Base-by-base conservation (phyloP, 2,888 invertebrate species). In the Dynastes hyllus region DNA sequence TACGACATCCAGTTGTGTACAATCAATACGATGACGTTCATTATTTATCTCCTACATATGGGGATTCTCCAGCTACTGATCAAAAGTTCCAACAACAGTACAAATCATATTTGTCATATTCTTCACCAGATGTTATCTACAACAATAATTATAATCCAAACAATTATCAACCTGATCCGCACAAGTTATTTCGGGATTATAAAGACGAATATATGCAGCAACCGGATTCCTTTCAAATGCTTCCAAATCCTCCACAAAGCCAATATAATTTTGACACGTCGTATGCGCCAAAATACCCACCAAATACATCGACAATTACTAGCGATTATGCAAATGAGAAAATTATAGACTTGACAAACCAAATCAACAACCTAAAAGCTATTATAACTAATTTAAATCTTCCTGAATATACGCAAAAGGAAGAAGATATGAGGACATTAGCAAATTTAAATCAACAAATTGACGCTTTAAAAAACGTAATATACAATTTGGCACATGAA, bases 311-410 rank as follows among this genome's bases (percentile, higher is more conserved):
- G 50, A 51, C 76, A 76, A 27, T 76, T 79, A 58, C 22, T 27
- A 9, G 6, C 4, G 45, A 83, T 86, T 75, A 80, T 81, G 80
- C 71, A 77, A 80, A 79, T 78, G 77, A 82, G 58, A 82, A 82
- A 66, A 82, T 86, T 9, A 82, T 83, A 13, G 87, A 87, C 45
- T 79, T 88, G 53, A 86, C 83, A 70, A 81, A 81, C 2, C 86
- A 88, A 83, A 87, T 88, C 50, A 83, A 86, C 67, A 82, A 82
- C 29, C 81, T 88, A 45, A 86, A 88, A 81, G 84, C 80, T n/a
- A 82, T 87, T 3, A 86, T 88, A n/a, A 84, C 82, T 40, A 82
- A 81, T 32, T 83, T 88, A 76, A 87, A 85, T 78, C 78, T 83
- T 22, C 86, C 86, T 0, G 85, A 85, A 73, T 86, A 87, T 79